Percentiles rank a stretch among this genome's conserved stretches.
phyloP scores from a whole-genome alignment of 2,888 invertebrate genomes.

The Eupsilia transversa region DNA sequence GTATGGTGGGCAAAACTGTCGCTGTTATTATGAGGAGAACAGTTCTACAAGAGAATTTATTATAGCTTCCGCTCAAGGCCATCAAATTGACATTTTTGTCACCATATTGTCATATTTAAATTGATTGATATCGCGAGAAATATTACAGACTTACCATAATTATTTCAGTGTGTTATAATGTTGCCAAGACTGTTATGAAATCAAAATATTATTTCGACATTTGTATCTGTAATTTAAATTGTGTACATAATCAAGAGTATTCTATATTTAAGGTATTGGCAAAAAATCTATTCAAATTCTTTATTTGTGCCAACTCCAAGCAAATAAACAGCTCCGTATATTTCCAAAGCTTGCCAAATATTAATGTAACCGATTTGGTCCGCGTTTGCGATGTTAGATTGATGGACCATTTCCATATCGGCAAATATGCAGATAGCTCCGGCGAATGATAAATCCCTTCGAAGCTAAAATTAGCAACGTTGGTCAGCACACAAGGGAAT shows the following conservation, averaged over 20 bases:
- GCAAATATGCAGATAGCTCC: conserved; percentile 48
- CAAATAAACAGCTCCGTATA: background rate
- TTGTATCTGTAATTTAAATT: background rate
- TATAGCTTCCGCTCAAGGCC: background rate
- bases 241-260: background rate
- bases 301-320: background rate
- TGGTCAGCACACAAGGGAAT: background rate
- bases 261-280: background rate
- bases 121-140: background rate
- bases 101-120: background rate
- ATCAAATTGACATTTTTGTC: background rate
- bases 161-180: background rate
- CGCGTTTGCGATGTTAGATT: conserved; percentile 46
- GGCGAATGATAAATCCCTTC: conserved; percentile 28
- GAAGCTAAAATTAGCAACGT: background rate
- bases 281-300: background rate
- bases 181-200: background rate
- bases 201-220: background rate
- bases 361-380: conserved; percentile 39
- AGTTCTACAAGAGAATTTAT: background rate
- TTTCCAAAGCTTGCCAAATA: conserved; percentile 33
- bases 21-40: background rate
- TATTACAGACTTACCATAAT: background rate
- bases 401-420: conserved; percentile 52
- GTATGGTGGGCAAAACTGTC: background rate